phyloP scores from a whole-genome alignment of 2,888 invertebrate species.

The Cerastoderma edule region DNA sequence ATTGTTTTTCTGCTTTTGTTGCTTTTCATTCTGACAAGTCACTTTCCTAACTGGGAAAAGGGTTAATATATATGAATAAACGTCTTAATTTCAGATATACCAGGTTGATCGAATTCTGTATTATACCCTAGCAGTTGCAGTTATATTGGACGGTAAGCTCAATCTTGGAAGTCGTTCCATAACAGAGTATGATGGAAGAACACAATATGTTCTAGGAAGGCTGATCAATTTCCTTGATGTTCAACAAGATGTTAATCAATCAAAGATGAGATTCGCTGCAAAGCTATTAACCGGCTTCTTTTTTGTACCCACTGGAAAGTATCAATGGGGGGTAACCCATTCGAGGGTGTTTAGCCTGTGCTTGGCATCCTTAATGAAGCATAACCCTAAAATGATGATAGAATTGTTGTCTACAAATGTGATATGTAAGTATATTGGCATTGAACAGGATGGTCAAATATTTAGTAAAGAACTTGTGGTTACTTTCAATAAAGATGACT shows the following conservation, averaged over 20 bases:
- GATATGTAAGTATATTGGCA: conserved; percentile 44
- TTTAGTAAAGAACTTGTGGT: conserved; percentile 19
- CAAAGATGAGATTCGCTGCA: conserved; percentile 59
- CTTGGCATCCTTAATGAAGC: conserved; percentile 47
- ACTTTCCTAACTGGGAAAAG: no score
- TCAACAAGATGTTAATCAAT: conserved; percentile 41
- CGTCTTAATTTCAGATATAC: conserved; percentile 46
- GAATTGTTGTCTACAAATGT: conserved; percentile 49
- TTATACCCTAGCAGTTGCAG: conserved; percentile 48
- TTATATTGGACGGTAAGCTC: conserved; percentile 56
- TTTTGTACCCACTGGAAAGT: conserved; percentile 43
- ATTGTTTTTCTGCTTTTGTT: no score
- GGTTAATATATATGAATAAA: no score
- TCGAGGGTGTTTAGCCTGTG: conserved; percentile 47
- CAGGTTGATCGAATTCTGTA: conserved; percentile 56
- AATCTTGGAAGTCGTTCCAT: conserved; percentile 52
- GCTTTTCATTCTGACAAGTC: no score
- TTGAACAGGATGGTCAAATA: conserved; percentile 1
- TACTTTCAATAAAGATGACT: not conserved
- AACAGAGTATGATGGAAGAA: conserved; percentile 48
- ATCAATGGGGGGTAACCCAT: conserved; percentile 50
- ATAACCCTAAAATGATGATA: conserved; percentile 33
- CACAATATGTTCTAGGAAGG: conserved; percentile 49
- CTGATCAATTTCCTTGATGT: conserved; percentile 46
- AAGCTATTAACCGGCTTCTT: conserved; percentile 58